Percentiles rank a stretch among this genome's conserved stretches.
phyloP scores from a whole-genome alignment of 1,140 invertebrate species.

The Conus betulinus region DNA sequence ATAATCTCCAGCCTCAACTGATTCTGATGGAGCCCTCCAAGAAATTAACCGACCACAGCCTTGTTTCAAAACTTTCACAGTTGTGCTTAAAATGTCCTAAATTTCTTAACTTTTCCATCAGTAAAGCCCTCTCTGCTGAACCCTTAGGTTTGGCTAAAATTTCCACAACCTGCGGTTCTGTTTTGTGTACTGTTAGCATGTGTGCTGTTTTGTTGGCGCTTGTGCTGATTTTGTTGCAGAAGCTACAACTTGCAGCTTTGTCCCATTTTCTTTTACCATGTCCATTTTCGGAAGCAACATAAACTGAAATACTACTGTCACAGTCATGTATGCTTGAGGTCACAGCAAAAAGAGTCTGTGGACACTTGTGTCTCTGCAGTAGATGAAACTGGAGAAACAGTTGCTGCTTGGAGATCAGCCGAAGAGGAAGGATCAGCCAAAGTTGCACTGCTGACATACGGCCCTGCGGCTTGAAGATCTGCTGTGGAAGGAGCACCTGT shows the following conservation, averaged over 20 bases:
- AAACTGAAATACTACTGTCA: too few relatives aligned
- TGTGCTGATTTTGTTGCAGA: background rate
- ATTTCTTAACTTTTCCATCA: conserved; percentile 4
- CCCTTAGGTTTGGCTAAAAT: background rate
- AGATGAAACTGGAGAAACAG: too few relatives aligned
- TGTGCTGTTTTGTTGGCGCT: background rate
- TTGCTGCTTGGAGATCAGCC: too few relatives aligned
- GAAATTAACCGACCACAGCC: too few relatives aligned
- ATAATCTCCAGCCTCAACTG: background rate
- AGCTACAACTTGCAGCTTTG: background rate
- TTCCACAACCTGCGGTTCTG: background rate
- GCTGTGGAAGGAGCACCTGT: too few relatives aligned
- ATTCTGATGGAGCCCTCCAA: background rate
- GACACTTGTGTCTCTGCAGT: too few relatives aligned
- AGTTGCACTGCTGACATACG: too few relatives aligned
- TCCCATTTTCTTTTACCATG: background rate
- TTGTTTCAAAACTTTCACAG: background rate
- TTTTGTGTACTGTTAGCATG: conserved; percentile 3
- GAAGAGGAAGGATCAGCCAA: too few relatives aligned
- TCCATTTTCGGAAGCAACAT: background rate
- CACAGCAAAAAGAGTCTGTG: too few relatives aligned
- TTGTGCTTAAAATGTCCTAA: background rate
- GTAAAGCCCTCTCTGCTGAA: background rate
- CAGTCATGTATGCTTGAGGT: too few relatives aligned
- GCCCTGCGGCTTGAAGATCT: too few relatives aligned